phyloP scores from a whole-genome alignment of 2,797 vertebrate species.

The Sebastes steindachneri region DNA sequence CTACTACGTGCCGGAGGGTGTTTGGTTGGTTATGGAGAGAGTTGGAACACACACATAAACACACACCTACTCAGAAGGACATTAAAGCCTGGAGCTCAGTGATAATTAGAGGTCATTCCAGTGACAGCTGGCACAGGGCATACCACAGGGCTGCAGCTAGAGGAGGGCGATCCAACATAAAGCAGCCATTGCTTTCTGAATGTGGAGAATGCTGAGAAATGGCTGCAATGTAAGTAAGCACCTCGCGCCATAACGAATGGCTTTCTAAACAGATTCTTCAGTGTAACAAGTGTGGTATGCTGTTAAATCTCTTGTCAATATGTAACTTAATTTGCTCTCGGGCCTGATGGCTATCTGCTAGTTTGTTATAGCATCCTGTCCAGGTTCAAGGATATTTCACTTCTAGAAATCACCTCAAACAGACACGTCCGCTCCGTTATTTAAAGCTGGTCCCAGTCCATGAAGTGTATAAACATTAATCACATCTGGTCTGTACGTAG shows the following conservation, averaged over 20 bases:
- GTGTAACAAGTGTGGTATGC: slow-evolving; percentile 34
- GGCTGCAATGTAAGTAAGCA: slow-evolving; percentile 20
- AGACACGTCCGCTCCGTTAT: not conserved
- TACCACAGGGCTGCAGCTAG: slow-evolving; percentile 21
- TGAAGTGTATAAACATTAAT: slow-evolving; percentile 43
- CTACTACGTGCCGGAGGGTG: slow-evolving; percentile 53
- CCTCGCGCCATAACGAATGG: slow-evolving; percentile 7
- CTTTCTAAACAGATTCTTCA: slow-evolving; percentile 45
- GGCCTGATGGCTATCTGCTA: not conserved
- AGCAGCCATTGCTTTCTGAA: slow-evolving; percentile 20
- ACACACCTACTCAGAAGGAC: slow-evolving; percentile 61
- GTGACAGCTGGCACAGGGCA: slow-evolving; percentile 64
- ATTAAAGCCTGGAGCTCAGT: slow-evolving; percentile 64
- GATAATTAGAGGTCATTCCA: slow-evolving; percentile 72
- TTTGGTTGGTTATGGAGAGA: slow-evolving; percentile 64
- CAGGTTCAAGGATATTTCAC: not conserved
- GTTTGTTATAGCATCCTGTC: slow-evolving; percentile 15
- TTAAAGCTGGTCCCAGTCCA: slow-evolving; percentile 25
- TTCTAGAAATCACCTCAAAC: slow-evolving; percentile 5
- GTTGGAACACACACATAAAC: slow-evolving; percentile 59
- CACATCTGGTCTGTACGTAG: slow-evolving; percentile 47
- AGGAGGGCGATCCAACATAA: slow-evolving; percentile 22
- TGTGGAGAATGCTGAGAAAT: slow-evolving; percentile 41
- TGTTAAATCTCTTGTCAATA: slow-evolving; percentile 48
- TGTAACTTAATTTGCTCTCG: slow-evolving; percentile 40